A percentile compares a stretch with the other conserved stretches of the same genome.
phyloP scores from a whole-genome alignment of 2,113 vertebrate species.

The Castor canadensis region DNA sequence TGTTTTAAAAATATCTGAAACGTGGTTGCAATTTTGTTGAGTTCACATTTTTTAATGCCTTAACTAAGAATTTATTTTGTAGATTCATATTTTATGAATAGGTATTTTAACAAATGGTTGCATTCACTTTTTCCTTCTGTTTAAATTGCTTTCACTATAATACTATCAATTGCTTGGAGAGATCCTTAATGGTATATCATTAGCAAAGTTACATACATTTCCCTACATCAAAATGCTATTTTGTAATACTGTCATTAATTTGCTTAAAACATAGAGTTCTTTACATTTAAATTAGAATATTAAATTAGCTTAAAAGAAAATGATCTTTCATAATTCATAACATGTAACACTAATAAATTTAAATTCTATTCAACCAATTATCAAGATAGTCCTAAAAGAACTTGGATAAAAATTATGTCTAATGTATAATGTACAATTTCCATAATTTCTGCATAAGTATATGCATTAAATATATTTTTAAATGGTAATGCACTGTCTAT shows the following conservation, averaged over 20 bases:
- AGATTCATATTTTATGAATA: not conserved
- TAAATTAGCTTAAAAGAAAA: conserved; percentile 18
- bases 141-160: conserved; percentile 2
- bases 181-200: not conserved
- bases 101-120: not conserved
- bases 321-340: not conserved
- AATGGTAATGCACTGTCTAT: not conserved
- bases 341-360: not conserved
- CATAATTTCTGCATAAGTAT: not conserved
- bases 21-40: not conserved
- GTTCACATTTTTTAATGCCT: not conserved
- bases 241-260: not conserved
- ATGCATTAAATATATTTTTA: not conserved
- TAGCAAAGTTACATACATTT: conserved; percentile 14
- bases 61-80: not conserved
- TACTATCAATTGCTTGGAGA: not conserved
- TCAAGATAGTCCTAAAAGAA: not conserved
- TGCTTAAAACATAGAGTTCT: not conserved
- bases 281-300: not conserved
- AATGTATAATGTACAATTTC: not conserved
- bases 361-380: not conserved
- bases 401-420: not conserved
- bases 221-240: not conserved
- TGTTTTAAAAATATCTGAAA: not conserved
- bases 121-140: not conserved